A percentile compares a stretch with the other conserved stretches of the same genome.
These are phyloP conservation scores for Bradysia coprophila DNA, from an alignment of 1,140 invertebrate species.

Conservation along the genomic window DNA sequence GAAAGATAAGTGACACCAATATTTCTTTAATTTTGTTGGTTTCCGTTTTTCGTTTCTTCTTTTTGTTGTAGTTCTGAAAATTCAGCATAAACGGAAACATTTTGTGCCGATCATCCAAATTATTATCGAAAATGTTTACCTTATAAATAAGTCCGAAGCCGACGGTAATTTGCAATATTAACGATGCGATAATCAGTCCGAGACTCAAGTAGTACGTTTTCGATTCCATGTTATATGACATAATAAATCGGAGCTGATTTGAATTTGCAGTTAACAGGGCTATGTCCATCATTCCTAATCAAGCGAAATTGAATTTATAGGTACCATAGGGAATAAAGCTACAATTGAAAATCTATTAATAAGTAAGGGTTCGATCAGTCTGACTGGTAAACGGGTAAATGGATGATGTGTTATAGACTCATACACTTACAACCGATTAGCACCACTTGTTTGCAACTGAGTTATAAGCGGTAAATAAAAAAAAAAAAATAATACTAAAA, in stretches of 20 bases:
- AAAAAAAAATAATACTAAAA: no score
- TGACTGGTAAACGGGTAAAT: no score
- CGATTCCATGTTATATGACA: constrained; percentile 32
- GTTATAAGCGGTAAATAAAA: no score
- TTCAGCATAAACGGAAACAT: background rate
- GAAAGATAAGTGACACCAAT: constrained; percentile 37
- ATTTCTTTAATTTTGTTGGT: constrained; percentile 37
- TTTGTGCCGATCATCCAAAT: background rate
- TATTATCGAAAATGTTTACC: constrained; percentile 18
- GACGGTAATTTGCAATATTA: constrained; percentile 38
- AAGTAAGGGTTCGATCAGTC: no score
- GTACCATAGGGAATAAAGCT: no score
- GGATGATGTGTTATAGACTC: no score
- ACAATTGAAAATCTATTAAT: no score
- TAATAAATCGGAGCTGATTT: constrained; percentile 50
- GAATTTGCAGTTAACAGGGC: constrained; percentile 53
- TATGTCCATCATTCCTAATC: constrained; percentile 48
- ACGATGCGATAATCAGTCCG: constrained; percentile 31
- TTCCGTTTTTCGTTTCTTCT: constrained; percentile 18
- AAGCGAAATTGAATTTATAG: no score
- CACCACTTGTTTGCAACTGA: no score
- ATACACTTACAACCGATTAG: no score
- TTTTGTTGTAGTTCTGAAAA: background rate
- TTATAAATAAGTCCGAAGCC: constrained; percentile 43
- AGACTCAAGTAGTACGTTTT: constrained; percentile 33